A percentile compares a stretch with the other conserved stretches of the same genome.
These are phyloP conservation scores for Pao palembangensis DNA, from an alignment of 2,113 vertebrate species.

Conservation along the genomic window DNA sequence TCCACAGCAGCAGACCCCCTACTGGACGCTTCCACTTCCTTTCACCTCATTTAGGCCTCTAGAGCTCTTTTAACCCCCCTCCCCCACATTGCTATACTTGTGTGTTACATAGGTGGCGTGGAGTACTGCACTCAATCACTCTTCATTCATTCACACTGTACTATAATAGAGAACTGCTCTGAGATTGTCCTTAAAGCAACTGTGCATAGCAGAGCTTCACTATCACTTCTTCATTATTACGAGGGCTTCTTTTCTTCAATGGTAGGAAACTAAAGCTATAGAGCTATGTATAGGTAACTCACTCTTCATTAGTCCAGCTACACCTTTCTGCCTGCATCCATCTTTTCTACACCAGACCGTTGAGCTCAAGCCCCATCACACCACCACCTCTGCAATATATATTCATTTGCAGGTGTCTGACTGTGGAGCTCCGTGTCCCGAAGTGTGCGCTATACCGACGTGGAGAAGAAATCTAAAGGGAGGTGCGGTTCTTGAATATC, in stretches of 20 bases:
- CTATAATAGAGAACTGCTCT: conserved; percentile 59
- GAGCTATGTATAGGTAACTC: conserved; percentile 7
- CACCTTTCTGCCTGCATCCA: conserved; percentile 4
- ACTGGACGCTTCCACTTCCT: conserved; percentile 86
- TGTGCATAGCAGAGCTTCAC: conserved; percentile 49
- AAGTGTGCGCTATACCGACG: conserved; percentile 13
- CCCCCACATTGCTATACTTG: conserved; percentile 57
- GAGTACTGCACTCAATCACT: conserved; percentile 71
- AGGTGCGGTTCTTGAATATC: conserved; percentile 55
- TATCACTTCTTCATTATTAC: not conserved
- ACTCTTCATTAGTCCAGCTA: conserved; percentile 18
- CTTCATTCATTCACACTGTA: conserved; percentile 68
- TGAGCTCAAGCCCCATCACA: conserved; percentile 5
- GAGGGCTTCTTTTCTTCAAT: conserved; percentile 32
- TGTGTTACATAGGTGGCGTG: conserved; percentile 60
- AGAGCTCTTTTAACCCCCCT: conserved; percentile 48
- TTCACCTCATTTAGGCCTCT: conserved; percentile 65
- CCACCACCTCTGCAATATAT: not conserved
- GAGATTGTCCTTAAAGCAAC: conserved; percentile 58
- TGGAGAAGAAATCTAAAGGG: conserved; percentile 28
- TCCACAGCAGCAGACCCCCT: conserved; percentile 75
- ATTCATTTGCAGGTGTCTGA: conserved; percentile 41
- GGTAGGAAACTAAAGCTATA: not conserved
- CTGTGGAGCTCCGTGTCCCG: conserved; percentile 21
- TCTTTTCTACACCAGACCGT: conserved; percentile 22